Evolutionary conservation across 1,140 invertebrate species (phyloP).

Genomic region (Musca vetustissima): DNA sequence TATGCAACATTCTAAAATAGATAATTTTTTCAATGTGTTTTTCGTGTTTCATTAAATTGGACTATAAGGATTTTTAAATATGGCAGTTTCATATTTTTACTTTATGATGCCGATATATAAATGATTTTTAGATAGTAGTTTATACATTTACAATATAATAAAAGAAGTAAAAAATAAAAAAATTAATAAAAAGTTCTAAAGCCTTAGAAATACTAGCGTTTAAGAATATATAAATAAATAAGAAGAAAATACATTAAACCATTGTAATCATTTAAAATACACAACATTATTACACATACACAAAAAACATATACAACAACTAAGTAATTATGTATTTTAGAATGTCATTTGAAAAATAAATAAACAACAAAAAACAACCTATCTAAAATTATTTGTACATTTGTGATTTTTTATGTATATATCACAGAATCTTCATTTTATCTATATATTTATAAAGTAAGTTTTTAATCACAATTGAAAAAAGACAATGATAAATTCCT

Average conservation of each 20-base stretch:
- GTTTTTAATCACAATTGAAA: too few relatives aligned
- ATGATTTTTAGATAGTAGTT: not conserved
- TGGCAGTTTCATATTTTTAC: not conserved
- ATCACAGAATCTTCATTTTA: too few relatives aligned
- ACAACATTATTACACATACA: constrained; percentile 5
- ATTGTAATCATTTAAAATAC: constrained; percentile 20
- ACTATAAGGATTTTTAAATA: too few relatives aligned
- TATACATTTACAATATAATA: constrained; percentile 16
- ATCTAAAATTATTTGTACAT: constrained; percentile 1
- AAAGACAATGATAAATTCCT: too few relatives aligned
- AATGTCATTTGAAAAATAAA: constrained; percentile 14
- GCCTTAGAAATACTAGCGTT: constrained; percentile 21
- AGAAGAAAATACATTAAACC: not conserved
- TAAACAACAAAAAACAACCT: constrained; percentile 9
- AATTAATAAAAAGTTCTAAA: constrained; percentile 5
- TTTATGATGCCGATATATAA: not conserved
- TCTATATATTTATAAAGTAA: too few relatives aligned
- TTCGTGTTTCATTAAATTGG: too few relatives aligned
- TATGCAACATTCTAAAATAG: too few relatives aligned
- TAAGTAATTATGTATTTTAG: constrained; percentile 9
- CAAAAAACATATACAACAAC: not conserved
- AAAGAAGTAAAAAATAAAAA: constrained; percentile 9
- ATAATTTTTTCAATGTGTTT: too few relatives aligned
- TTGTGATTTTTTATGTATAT: not conserved
- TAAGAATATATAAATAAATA: constrained; percentile 5